Conservation (phyloP, 2,888 invertebrate species). For the Molanna angustata region DNA sequence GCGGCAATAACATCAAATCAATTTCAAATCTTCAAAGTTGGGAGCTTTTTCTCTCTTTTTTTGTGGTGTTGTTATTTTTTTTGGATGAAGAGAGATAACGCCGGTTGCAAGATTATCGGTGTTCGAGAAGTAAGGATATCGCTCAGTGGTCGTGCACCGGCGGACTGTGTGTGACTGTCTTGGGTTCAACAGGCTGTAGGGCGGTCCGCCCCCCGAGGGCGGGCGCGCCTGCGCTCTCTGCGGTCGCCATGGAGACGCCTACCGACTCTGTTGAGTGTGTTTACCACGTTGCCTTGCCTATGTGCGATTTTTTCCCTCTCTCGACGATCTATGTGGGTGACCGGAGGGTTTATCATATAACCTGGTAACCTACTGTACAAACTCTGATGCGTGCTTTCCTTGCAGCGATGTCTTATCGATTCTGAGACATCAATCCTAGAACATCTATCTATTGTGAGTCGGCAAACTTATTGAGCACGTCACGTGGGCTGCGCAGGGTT, state of each 20-base stretch:
- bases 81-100: too few species aligned
- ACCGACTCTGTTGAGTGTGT: slow-evolving; percentile 34
- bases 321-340: slow-evolving; percentile 11
- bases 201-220: slow-evolving; percentile 40
- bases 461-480: too few species aligned
- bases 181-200: slow-evolving; percentile 48
- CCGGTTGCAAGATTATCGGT: slow-evolving; percentile 1
- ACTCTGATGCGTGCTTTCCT: too few species aligned
- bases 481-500: too few species aligned
- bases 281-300: slow-evolving; percentile 21
- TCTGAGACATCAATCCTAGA: too few species aligned
- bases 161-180: slow-evolving; percentile 39
- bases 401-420: too few species aligned
- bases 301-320: slow-evolving; percentile 10
- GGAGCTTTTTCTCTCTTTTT: too few species aligned
- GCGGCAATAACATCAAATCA: too few species aligned
- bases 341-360: slow-evolving; percentile 15
- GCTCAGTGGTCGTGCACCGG: slow-evolving; percentile 30
- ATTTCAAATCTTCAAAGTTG: too few species aligned
- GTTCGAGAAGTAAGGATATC: slow-evolving; percentile 10
- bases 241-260: slow-evolving; percentile 53
- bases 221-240: slow-evolving; percentile 46
- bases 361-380: slow-evolving; percentile 25
- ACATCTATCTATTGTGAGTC: too few species aligned
- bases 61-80: too few species aligned